Percentiles rank a stretch among this genome's conserved stretches.
Conservation (phyloP, 2,888 invertebrate species). For the Spicauda simplicius region DNA sequence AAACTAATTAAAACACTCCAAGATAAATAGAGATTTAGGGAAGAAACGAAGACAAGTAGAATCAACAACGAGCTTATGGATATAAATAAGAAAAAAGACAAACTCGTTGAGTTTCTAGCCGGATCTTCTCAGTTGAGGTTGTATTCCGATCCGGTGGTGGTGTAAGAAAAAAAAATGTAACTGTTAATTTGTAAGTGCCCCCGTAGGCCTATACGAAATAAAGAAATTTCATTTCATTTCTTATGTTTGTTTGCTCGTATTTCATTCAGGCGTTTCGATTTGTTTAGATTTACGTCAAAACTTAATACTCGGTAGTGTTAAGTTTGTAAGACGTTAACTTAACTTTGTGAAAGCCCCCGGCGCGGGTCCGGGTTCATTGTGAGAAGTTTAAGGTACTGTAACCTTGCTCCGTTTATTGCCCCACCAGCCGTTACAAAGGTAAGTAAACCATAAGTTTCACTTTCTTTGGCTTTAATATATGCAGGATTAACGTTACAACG, state of each 20-base stretch:
- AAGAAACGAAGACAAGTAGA: background rate
- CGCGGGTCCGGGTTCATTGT: slow-evolving; percentile 9
- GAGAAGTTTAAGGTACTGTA: slow-evolving; percentile 10
- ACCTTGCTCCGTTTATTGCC: slow-evolving; percentile 16
- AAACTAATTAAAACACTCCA: no score
- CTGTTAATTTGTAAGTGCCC: no score
- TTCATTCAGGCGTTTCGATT: background rate
- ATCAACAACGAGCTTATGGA: background rate
- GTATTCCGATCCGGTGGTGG: no score
- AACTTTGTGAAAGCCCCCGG: slow-evolving; percentile 16
- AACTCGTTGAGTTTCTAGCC: no score
- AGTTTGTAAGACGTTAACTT: slow-evolving; percentile 7
- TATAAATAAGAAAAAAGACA: no score
- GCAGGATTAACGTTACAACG: background rate
- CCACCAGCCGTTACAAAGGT: slow-evolving; percentile 21
- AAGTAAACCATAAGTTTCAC: slow-evolving; percentile 11
- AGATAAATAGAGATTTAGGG: no score
- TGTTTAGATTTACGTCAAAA: background rate
- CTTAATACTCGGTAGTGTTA: background rate
- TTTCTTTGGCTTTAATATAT: slow-evolving; percentile 8
- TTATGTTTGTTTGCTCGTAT: background rate
- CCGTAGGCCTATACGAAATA: no score
- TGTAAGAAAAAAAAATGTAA: no score
- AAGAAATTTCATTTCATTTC: no score
- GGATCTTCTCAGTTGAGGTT: no score